Evolutionary conservation across 2,888 invertebrate genomes (phyloP).

Genomic region (Morpho achilles): DNA sequence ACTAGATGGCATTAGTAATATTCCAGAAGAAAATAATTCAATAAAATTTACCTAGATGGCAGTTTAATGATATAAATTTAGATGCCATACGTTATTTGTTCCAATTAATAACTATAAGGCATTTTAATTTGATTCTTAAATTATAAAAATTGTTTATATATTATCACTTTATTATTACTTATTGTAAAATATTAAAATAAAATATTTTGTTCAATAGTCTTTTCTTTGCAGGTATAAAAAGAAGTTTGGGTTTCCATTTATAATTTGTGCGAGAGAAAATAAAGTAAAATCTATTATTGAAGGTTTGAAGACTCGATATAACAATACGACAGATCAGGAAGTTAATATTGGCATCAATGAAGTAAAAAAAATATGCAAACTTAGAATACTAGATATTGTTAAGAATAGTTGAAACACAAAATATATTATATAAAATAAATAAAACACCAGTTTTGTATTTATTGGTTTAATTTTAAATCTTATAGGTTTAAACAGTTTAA

Average conservation of each 20-base stretch:
- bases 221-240: slow-evolving; percentile 76
- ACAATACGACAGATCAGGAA: slow-evolving; percentile 76
- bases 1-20: no score
- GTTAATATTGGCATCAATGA: slow-evolving; percentile 79
- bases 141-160: no score
- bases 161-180: no score
- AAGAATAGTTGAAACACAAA: slow-evolving; percentile 29
- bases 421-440: slow-evolving; percentile 2
- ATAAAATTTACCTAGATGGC: slow-evolving; percentile 11
- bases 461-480: slow-evolving; percentile 18
- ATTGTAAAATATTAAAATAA: not conserved
- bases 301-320: slow-evolving; percentile 73
- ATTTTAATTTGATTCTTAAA: no score
- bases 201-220: not conserved
- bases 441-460: slow-evolving; percentile 10
- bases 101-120: no score
- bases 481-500: slow-evolving; percentile 9
- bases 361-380: slow-evolving; percentile 83
- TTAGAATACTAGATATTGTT: slow-evolving; percentile 78
- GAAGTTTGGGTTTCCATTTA: slow-evolving; percentile 84
- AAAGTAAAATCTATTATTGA: slow-evolving; percentile 79
- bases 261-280: slow-evolving; percentile 83
- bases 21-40: not conserved
- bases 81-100: no score
- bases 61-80: not conserved